Base-by-base conservation (phyloP, 2,888 invertebrate species). In the Spodoptera littoralis region DNA sequence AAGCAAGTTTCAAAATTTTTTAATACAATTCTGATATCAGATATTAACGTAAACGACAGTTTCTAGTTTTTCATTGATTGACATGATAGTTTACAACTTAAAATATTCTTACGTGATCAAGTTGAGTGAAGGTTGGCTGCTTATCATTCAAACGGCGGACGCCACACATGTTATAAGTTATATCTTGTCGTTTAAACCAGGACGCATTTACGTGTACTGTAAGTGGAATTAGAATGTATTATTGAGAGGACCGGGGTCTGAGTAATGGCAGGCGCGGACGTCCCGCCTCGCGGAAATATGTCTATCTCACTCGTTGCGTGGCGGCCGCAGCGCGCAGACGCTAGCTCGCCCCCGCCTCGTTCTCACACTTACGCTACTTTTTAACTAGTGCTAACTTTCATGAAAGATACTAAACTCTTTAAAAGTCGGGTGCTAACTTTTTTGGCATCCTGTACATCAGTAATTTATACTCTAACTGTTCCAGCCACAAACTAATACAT, bases 161-260 rank as follows among this genome's bases (percentile, higher is more conserved):
- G 5, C 44, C 30, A 60, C 22, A 56, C 52, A 27, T 56, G 47
- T 54, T 43, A 41, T 56, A 64, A 53, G 70, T 49, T 30, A 47
- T 43, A 68, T 43, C 4, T 36, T 8, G 27, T 52, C 42, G 30
- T 24, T 56, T 41, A 22, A 70, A 60, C 53, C 13, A 13, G 46
- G 43, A 36, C 49, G 27, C 44, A 56, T 70, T 76, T 52, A 50
- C 57, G 47, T 49, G 47, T 65, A 43, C 27, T 5, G 18, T 18
- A 18, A 55, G 54, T 65, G 57, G 66, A 30, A 76, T 72, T 57
- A 50, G 60, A 56, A 60, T 73, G 73, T 73, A 59, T 72, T 73
- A 72, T 65, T 65, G 60, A 73, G 60, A 44, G 27, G 66, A 12
- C 46, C 11, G 54, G 22, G 60, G 24, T 4, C 51, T 44, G 48